Evolutionary conservation across 2,888 invertebrate species (phyloP), one percentile per base, ranked within the genome.

Genomic region (Nomada fabriciana): DNA sequence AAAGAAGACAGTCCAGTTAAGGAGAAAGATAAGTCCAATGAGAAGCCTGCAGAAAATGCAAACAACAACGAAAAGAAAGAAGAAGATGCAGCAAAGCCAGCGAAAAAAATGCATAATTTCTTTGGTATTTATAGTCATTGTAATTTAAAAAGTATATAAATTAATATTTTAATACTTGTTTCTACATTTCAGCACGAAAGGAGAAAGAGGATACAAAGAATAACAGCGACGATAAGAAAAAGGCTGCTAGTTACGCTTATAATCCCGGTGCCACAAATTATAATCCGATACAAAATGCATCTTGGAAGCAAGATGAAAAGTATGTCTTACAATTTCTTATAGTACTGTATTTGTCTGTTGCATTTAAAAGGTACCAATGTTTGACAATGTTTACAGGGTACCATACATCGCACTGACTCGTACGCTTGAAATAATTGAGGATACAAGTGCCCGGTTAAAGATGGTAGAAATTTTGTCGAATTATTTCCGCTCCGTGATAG

Each of bases 391-490:
- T 94, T 94, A 70, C 92, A 98, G 97, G 86, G 97, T 98, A 57
- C 99, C 99, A 0, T 99, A 99, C 93, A 94, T 98, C 83, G 99
- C 99, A 0, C 94, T 99, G 60, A 97, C 99, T 0, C 96, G 96
- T 91, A 99, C 99, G 0, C 95, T 99, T 88, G 97, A 98, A 92
- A 95, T 96, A 74, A 98, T 99, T 75, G 99, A 99, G 94, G 96
- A 95, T 18, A 97, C 96, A 0, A 97, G 97, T 11, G 97, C 97
- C 3, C 96, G 99, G 50, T 95, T 99, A 71, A 98, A 97, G 94
- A 99, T 98, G 92, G 96, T 99, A 3, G 98, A 99, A 93, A 97
- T 97, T 68, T 94, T 99, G 61, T 96, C 97, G 90, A 99, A 99
- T 94, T 99, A 97, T 93, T 97, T 98, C 84, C 96, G 98, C 23